Conservation (phyloP, 37 sponge, comb jelly and placozoan genomes). For the Chondrosia reniformis region DNA sequence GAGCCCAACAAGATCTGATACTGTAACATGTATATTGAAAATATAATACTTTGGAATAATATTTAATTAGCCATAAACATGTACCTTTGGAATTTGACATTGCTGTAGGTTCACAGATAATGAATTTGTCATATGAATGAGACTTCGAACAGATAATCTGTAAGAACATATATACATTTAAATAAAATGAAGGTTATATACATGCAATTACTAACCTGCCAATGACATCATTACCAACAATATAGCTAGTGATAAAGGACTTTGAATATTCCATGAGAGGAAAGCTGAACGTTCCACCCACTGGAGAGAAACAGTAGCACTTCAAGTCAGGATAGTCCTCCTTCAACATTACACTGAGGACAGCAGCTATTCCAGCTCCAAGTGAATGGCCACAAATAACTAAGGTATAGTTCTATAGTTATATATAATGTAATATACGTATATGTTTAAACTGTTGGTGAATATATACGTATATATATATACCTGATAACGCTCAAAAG, state of each 20-base stretch:
- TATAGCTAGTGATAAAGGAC: constrained; percentile 22
- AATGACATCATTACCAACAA: constrained; percentile 50
- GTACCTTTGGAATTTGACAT: constrained; percentile 17
- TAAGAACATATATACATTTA: not conserved
- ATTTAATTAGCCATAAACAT: not conserved
- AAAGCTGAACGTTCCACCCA: constrained; percentile 32
- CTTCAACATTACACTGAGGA: constrained; percentile 31
- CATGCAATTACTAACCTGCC: constrained; percentile 24
- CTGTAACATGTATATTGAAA: no score
- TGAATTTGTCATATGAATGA: constrained; percentile 22
- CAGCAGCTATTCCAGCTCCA: constrained; percentile 50
- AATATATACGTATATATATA: not conserved
- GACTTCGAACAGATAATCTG: constrained; percentile 25
- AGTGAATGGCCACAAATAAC: constrained; percentile 31
- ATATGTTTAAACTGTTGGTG: no score
- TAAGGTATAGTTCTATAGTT: constrained; percentile 20
- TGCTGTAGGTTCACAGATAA: constrained; percentile 4
- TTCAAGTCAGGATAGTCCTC: constrained; percentile 17
- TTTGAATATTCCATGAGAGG: constrained; percentile 37
- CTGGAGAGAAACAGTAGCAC: constrained; percentile 55
- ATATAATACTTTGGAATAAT: no score
- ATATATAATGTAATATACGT: no score
- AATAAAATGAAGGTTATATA: not conserved
- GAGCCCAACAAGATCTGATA: no score
- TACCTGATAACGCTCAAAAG: not conserved